A percentile compares a stretch with the other conserved stretches of the same genome.
These are phyloP conservation scores for Anguilla marmorata DNA, from an alignment of 2,797 vertebrate species.

Conservation along the genomic window DNA sequence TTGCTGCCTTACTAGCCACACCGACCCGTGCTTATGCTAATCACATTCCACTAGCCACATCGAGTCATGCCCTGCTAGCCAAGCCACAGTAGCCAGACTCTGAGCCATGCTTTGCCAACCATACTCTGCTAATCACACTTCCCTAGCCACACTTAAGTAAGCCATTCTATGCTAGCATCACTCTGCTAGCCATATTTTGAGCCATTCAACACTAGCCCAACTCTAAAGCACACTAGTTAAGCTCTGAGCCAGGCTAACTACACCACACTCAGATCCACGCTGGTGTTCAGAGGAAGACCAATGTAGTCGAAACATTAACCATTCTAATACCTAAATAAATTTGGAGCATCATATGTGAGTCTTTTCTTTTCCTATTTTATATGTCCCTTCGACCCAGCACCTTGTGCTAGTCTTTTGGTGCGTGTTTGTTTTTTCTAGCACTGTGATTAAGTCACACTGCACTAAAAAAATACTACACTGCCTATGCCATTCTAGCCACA, in stretches of 20 bases:
- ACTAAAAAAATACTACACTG: no score
- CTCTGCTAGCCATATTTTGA: background rate
- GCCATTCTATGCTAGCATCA: background rate
- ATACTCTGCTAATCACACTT: background rate
- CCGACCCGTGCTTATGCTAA: background rate
- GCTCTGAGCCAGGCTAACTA: background rate
- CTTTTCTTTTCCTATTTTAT: no score
- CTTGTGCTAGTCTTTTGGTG: no score
- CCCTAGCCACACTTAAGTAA: background rate
- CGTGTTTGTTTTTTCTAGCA: no score
- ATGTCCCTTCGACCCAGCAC: no score
- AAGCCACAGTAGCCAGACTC: background rate
- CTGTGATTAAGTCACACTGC: no score
- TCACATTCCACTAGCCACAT: background rate
- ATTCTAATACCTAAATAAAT: no score
- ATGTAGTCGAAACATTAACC: no score
- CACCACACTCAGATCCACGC: background rate
- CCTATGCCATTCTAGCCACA: no score
- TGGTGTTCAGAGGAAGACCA: background rate
- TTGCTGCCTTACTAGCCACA: background rate
- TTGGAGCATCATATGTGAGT: no score
- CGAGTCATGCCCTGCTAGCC: background rate
- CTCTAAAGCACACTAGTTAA: background rate
- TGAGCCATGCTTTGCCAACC: background rate
- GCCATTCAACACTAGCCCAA: background rate